Evolutionary conservation across 2,113 vertebrate species (phyloP).

Genomic region (Mandrillus leucophaeus): DNA sequence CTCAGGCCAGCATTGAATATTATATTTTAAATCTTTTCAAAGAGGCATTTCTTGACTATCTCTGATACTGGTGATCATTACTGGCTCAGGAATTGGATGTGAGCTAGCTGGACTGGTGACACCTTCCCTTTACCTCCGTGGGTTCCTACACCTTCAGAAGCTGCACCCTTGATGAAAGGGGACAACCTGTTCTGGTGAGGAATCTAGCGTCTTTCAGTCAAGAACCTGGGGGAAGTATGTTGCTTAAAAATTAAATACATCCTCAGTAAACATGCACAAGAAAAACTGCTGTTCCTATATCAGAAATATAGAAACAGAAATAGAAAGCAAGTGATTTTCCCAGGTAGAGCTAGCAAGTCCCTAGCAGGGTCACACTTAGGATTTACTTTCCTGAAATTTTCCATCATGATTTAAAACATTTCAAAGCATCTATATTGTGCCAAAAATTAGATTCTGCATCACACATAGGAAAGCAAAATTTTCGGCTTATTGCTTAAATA

Average conservation of each 20-base stretch:
- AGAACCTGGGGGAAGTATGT: neutral
- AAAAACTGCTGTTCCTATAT: neutral
- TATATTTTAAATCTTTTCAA: constrained; percentile 8
- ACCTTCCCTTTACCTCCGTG: neutral
- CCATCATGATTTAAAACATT: constrained; percentile 18
- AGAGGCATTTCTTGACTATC: neutral
- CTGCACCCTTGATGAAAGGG: neutral
- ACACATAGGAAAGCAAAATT: neutral
- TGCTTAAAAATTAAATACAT: constrained; percentile 30
- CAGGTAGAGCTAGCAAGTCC: neutral
- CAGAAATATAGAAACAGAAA: neutral
- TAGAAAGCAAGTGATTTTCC: neutral
- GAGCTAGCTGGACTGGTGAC: neutral
- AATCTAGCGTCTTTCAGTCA: neutral
- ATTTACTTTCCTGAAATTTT: constrained; percentile 42
- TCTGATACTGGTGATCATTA: neutral
- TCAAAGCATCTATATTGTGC: neutral
- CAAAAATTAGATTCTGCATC: constrained; percentile 11
- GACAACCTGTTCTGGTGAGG: neutral
- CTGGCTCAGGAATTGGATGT: neutral
- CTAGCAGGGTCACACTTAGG: neutral
- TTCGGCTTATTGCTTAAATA: constrained; percentile 31
- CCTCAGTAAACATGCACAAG: neutral
- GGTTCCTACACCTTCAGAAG: neutral
- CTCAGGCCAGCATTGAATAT: neutral